phyloP scores from a whole-genome alignment of 64 coral and sea anemone genomes.

The Montipora efflorescens region DNA sequence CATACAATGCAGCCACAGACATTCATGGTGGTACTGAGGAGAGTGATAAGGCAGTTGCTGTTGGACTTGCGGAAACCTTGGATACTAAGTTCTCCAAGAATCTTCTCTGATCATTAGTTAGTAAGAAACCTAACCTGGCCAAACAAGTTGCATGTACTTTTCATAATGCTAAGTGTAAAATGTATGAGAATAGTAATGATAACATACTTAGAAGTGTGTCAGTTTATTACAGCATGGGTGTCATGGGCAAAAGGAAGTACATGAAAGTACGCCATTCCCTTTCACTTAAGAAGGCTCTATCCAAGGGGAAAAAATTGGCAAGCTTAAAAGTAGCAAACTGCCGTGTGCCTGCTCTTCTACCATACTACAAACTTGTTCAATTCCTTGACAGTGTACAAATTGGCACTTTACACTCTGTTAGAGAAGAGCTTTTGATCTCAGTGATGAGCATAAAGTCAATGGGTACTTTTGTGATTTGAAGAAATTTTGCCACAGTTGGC shows the following conservation, averaged over 20 bases:
- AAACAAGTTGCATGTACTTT: constrained; percentile 21
- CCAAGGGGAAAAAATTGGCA: constrained; percentile 60
- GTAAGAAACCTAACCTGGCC: constrained; percentile 33
- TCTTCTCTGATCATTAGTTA: constrained; percentile 66
- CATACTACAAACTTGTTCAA: constrained; percentile 67
- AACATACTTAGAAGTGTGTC: constrained; percentile 70
- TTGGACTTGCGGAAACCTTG: constrained; percentile 72
- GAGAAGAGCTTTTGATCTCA: constrained; percentile 53
- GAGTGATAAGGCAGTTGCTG: constrained; percentile 37
- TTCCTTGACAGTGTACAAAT: constrained; percentile 75
- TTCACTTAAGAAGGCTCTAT: constrained; percentile 43
- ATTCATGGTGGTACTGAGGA: constrained; percentile 59
- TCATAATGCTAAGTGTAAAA: constrained; percentile 16
- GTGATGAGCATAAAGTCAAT: constrained; percentile 67
- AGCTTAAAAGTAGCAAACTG: constrained; percentile 59
- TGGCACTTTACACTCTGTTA: constrained; percentile 59
- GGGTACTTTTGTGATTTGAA: constrained; percentile 78
- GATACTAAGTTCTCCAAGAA: constrained; percentile 71
- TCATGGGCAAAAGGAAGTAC: constrained; percentile 77
- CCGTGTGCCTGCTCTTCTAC: constrained; percentile 69
- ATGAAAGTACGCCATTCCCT: constrained; percentile 62
- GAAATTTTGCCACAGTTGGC: constrained; percentile 66
- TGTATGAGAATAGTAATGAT: constrained; percentile 34
- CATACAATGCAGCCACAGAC: constrained; percentile 21
- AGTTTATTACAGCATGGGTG: constrained; percentile 73